These are phyloP conservation scores for Asarcornis scutulata DNA, from an alignment of 2,113 vertebrate genomes.

Conservation along the genomic window DNA sequence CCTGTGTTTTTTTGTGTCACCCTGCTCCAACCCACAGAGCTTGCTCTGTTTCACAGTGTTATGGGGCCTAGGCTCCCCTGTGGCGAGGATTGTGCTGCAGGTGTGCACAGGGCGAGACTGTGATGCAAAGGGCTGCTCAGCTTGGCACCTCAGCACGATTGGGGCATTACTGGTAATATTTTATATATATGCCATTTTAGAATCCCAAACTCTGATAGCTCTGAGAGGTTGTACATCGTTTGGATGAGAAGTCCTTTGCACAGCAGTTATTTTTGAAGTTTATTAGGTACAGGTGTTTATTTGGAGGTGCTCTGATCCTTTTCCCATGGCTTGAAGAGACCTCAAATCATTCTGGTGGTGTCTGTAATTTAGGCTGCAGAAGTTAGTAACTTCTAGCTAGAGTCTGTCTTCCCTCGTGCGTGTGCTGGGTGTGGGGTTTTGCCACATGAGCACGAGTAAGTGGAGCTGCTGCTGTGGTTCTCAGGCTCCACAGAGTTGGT, in stretches of 20 bases:
- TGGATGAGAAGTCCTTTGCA: not conserved
- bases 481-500: not conserved
- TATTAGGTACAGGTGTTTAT: not conserved
- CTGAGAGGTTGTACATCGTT: not conserved
- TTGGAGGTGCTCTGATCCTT: not conserved
- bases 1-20: not conserved
- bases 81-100: accelerated
- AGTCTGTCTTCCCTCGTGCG: not conserved
- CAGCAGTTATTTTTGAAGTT: accelerated
- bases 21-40: accelerated
- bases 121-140: not conserved
- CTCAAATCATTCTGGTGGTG: too few relatives aligned
- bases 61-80: not conserved
- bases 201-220: not conserved
- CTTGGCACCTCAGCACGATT: not conserved
- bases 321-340: not conserved
- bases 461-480: not conserved
- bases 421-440: not conserved
- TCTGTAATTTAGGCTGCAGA: not conserved
- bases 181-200: not conserved
- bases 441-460: not conserved
- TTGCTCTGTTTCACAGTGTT: accelerated
- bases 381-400: not conserved
- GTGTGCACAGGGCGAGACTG: not conserved
- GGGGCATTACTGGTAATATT: not conserved